Evolutionary conservation across 2,797 vertebrate genomes (phyloP), one percentile per base, ranked within the genome.

Genomic region (Malurus splendens): DNA sequence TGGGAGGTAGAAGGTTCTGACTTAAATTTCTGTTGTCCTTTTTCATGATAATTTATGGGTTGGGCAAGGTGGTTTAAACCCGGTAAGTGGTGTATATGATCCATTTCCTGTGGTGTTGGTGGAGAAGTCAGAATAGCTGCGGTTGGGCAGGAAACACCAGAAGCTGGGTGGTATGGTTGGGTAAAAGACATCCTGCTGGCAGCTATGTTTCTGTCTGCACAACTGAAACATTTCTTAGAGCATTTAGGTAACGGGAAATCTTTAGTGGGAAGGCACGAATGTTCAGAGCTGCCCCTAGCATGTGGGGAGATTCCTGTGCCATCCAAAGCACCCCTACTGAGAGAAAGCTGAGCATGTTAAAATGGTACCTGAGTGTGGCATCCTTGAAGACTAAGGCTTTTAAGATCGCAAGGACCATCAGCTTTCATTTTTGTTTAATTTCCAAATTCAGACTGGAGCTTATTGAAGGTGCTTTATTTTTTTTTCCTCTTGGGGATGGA

Each of bases 271-370:
- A 59, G 25, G 33, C 33, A 0, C 0, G 0, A 17, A 20, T 59
- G 38, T 56, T 83, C 11, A 60, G 50, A 80, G 33, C 41, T 71
- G 73, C 41, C 70, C 44, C 7, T 1, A 16, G 41, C 13, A 32
- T 36, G 1, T 24, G 48, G 19, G 9, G 44, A 55, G 27, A 39
- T 51, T 13, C 16, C 11, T 0, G 0, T 30, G 22, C n/a, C 56
- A 62, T 45, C 27, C 66, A 61, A 9, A 87, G 51, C 52, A 50
- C 14, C 18, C 27, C 14, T 68, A 47, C 36, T 16, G 48, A 41
- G 41, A 74, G 25, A 54, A 12, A 9, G 9, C 4, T 39, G 36
- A 42, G 25, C 11, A 0, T 4, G 11, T 70, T 72, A 30, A 67
- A 67, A 39, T 27, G 39, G 8, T 45, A 10, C 0, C 0, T 52